These are phyloP conservation scores for Helicorthomorpha holstii DNA, from an alignment of 1,140 invertebrate genomes.

Conservation along the genomic window DNA sequence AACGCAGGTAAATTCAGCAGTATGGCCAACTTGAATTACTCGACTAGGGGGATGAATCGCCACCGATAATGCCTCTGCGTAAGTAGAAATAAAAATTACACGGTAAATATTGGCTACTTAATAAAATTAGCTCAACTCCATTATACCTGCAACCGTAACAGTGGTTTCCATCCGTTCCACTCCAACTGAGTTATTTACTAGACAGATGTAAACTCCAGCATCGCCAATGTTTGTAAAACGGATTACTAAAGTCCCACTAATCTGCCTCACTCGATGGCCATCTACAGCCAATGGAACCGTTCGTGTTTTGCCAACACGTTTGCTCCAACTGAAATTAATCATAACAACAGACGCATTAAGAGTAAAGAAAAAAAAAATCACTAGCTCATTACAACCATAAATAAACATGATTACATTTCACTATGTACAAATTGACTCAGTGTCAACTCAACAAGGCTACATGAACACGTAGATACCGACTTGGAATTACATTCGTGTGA, in stretches of 20 bases:
- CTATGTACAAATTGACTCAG: too few species aligned
- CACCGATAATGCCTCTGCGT: slow-evolving; percentile 62
- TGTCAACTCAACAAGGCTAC: too few species aligned
- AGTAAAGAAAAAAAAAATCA: too few species aligned
- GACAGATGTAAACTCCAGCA: slow-evolving; percentile 63
- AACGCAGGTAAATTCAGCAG: slow-evolving; percentile 72
- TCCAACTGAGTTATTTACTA: slow-evolving; percentile 70
- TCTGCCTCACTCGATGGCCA: background rate
- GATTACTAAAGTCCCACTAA: background rate
- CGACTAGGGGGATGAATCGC: slow-evolving; percentile 75
- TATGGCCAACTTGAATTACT: slow-evolving; percentile 78
- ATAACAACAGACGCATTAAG: too few species aligned
- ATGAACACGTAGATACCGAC: too few species aligned
- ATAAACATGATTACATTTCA: too few species aligned
- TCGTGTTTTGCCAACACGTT: slow-evolving; percentile 1
- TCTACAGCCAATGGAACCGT: background rate
- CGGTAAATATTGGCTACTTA: too few species aligned
- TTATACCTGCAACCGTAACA: slow-evolving; percentile 45
- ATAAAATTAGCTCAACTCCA: background rate
- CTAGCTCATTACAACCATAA: too few species aligned
- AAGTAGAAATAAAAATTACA: too few species aligned
- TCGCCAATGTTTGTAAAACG: slow-evolving; percentile 30
- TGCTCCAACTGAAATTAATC: slow-evolving; percentile 2
- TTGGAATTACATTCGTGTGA: too few species aligned
- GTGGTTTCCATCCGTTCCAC: slow-evolving; percentile 65